These are phyloP conservation scores for Philotrypesis tridentata DNA, from an alignment of 1,140 invertebrate species.

Conservation along the genomic window DNA sequence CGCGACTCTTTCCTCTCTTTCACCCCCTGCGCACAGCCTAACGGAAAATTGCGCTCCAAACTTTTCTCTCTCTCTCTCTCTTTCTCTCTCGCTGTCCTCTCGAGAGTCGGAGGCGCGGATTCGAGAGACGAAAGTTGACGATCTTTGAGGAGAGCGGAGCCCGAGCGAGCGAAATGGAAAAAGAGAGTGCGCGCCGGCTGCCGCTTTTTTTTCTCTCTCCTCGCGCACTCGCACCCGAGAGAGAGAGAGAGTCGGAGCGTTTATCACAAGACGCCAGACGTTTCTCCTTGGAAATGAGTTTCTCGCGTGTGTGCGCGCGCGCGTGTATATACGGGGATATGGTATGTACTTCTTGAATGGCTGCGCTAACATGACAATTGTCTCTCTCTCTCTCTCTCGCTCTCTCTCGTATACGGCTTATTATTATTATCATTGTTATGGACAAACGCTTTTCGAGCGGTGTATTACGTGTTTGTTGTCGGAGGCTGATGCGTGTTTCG, in stretches of 20 bases:
- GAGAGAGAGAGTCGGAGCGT: constrained; percentile 47
- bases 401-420: not conserved
- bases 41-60: constrained; percentile 39
- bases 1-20: constrained; percentile 55
- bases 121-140: constrained; percentile 34
- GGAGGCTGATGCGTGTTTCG: not conserved
- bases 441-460: not conserved
- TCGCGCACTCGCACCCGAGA: not conserved
- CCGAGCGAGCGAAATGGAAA: not conserved
- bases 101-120: constrained; percentile 12
- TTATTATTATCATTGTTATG: not conserved
- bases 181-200: not conserved
- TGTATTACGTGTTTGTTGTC: constrained; percentile 23
- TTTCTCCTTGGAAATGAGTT: constrained; percentile 54
- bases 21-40: not conserved
- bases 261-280: constrained; percentile 57
- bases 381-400: no score
- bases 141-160: constrained; percentile 8
- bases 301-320: constrained; percentile 51
- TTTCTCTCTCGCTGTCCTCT: constrained; percentile 11
- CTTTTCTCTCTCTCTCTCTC: constrained; percentile 49
- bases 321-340: not conserved
- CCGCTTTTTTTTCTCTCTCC: no score
- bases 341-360: not conserved
- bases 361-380: constrained; percentile 6